Percentiles rank a stretch among this genome's conserved stretches.
These are phyloP conservation scores for Chelonus formosanus DNA, from an alignment of 2,888 invertebrate species.

Conservation along the genomic window DNA sequence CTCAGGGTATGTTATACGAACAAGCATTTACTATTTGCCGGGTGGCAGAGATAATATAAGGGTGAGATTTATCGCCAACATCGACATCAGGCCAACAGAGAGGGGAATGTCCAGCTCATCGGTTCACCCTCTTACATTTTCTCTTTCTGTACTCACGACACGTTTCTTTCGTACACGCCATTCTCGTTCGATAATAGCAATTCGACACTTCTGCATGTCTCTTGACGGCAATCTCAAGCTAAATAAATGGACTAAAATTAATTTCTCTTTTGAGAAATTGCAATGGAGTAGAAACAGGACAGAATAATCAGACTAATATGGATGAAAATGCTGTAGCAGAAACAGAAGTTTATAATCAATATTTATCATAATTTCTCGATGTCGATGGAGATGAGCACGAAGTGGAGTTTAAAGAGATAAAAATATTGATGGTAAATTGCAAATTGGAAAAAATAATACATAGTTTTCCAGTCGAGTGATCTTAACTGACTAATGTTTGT, in stretches of 20 bases:
- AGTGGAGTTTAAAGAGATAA: neutral
- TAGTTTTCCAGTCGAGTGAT: conserved; percentile 58
- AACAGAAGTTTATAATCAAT: conserved; percentile 12
- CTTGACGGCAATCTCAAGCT: neutral
- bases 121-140: conserved; percentile 37
- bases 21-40: conserved; percentile 58
- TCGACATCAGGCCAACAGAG: conserved; percentile 26
- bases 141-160: conserved; percentile 37
- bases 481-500: conserved; percentile 45
- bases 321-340: neutral
- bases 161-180: conserved; percentile 41
- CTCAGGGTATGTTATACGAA: conserved; percentile 49
- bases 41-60: conserved; percentile 55
- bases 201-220: conserved; percentile 26
- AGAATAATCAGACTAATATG: conserved; percentile 21
- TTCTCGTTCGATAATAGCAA: conserved; percentile 39
- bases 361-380: conserved; percentile 9
- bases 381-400: conserved; percentile 9
- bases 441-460: conserved; percentile 36
- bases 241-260: conserved; percentile 16
- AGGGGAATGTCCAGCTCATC: conserved; percentile 47
- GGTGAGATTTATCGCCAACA: conserved; percentile 52
- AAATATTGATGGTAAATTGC: neutral
- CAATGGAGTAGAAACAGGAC: conserved; percentile 6
- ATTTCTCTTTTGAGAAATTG: conserved; percentile 7